These are phyloP conservation scores for Lasioglossum vierecki DNA, from an alignment of 2,888 invertebrate species.

Conservation along the genomic window DNA sequence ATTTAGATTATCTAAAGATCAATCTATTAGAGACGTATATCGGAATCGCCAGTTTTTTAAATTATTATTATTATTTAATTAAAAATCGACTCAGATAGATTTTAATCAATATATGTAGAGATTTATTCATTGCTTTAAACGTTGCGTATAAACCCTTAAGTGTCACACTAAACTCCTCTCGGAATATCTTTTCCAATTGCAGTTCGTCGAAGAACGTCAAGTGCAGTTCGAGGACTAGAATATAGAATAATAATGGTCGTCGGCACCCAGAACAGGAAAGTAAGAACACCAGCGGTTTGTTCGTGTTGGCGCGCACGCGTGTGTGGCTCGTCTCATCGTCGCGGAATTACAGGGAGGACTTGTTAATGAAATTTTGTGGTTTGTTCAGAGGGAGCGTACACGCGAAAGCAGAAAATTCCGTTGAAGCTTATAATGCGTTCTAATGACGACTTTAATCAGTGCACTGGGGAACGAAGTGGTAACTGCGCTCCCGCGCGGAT, in stretches of 20 bases:
- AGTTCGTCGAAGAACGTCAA: background rate
- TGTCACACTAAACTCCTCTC: too few relatives aligned
- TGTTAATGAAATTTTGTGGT: constrained; percentile 46
- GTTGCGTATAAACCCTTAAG: too few relatives aligned
- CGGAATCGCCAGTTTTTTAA: too few relatives aligned
- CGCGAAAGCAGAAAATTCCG: constrained; percentile 31
- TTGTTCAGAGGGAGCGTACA: constrained; percentile 9
- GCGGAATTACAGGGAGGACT: constrained; percentile 18
- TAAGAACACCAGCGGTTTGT: background rate
- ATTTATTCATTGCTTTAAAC: too few relatives aligned
- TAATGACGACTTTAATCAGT: constrained; percentile 65
- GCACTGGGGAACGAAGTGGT: background rate
- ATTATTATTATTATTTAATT: too few relatives aligned
- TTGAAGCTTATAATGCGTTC: constrained; percentile 39
- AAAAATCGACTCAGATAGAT: too few relatives aligned
- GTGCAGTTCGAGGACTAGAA: background rate
- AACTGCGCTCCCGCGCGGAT: constrained; percentile 2
- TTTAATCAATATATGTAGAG: too few relatives aligned
- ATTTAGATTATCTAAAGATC: too few relatives aligned
- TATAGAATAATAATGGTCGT: background rate
- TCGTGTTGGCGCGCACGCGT: background rate
- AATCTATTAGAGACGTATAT: too few relatives aligned
- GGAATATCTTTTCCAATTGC: too few relatives aligned
- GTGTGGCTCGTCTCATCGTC: background rate
- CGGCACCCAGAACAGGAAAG: background rate